These are phyloP conservation scores for Halocynthia aurantium DNA, from an alignment of 23 tunicate genomes.

Conservation along the genomic window DNA sequence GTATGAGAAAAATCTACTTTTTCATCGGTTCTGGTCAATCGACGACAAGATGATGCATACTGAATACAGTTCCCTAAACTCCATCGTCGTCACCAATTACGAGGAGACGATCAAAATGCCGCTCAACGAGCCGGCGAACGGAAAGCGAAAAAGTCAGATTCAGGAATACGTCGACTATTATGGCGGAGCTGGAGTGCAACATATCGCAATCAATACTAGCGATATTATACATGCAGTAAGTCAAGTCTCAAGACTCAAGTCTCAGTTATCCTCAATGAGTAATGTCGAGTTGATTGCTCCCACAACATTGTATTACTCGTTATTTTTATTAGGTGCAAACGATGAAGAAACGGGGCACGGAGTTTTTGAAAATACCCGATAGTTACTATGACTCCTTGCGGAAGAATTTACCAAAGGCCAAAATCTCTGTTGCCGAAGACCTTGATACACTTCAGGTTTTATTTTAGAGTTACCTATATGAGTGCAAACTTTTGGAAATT, in stretches of 20 bases:
- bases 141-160: constrained; percentile 92
- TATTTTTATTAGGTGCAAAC: constrained; percentile 30
- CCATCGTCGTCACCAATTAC: constrained; percentile 86
- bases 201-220: constrained; percentile 73
- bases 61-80: constrained; percentile 87
- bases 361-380: constrained; percentile 76
- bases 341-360: constrained; percentile 71
- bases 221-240: constrained; percentile 82
- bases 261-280: neutral
- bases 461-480: neutral
- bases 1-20: constrained; percentile 91
- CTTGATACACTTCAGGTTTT: constrained; percentile 66
- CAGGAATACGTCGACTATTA: constrained; percentile 96
- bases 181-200: constrained; percentile 99
- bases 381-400: constrained; percentile 67
- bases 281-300: neutral
- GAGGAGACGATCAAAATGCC: constrained; percentile 98
- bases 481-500: too few relatives aligned
- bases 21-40: constrained; percentile 98
- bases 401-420: constrained; percentile 71
- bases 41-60: constrained; percentile 95
- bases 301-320: neutral
- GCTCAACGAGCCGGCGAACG: constrained; percentile 93
- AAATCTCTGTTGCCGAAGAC: constrained; percentile 74
- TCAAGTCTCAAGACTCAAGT: neutral